Conservation (phyloP, 2,113 vertebrate genomes). For the Syngnathus floridae region DNA sequence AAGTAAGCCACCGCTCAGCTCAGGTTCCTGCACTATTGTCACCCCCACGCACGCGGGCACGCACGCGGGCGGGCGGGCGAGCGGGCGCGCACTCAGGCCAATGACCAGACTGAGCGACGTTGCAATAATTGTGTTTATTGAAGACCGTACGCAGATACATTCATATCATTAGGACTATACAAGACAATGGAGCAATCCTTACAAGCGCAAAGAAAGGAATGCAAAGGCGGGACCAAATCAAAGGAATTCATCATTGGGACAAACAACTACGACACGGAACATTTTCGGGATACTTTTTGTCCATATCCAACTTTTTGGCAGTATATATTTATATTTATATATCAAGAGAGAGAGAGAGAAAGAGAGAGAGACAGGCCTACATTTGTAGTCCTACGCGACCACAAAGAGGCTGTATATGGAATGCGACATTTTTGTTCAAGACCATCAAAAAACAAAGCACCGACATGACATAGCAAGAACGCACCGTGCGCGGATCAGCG, state of each 20-base stretch:
- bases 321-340: slow-evolving; percentile 26
- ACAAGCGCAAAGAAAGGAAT: slow-evolving; percentile 79
- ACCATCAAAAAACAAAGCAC: too few relatives aligned
- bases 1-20: too few relatives aligned
- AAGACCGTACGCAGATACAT: slow-evolving; percentile 80
- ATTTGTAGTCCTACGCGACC: slow-evolving; percentile 28
- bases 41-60: slow-evolving; percentile 8
- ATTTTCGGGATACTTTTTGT: slow-evolving; percentile 30
- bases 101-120: slow-evolving; percentile 34
- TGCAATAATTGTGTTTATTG: slow-evolving; percentile 73
- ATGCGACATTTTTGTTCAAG: slow-evolving; percentile 23
- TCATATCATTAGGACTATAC: slow-evolving; percentile 71
- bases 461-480: too few relatives aligned
- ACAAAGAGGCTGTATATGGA: slow-evolving; percentile 46
- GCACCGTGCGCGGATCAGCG: too few relatives aligned
- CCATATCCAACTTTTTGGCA: slow-evolving; percentile 34
- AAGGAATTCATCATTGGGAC: slow-evolving; percentile 36
- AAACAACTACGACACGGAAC: slow-evolving; percentile 58
- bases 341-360: neutral
- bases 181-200: slow-evolving; percentile 76
- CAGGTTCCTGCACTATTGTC: slow-evolving; percentile 28
- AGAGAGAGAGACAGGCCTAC: slow-evolving; percentile 24
- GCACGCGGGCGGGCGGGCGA: too few relatives aligned
- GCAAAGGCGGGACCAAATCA: slow-evolving; percentile 60
- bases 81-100: neutral